Evolutionary conservation across 2,113 vertebrate species (phyloP).

Genomic region (Sula dactylatra): DNA sequence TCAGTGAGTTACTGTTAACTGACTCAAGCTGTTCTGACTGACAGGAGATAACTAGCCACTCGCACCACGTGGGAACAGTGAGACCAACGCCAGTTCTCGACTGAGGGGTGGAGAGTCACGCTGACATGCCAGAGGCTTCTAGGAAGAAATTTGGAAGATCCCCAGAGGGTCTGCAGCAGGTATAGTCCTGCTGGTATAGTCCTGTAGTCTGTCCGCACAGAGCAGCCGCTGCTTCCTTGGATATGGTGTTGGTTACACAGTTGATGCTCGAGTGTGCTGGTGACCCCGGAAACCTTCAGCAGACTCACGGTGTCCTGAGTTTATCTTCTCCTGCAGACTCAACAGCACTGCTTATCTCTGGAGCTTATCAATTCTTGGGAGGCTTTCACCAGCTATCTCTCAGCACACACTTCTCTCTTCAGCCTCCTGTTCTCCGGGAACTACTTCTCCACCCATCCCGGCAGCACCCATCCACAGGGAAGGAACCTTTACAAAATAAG

Average conservation of each 20-base stretch:
- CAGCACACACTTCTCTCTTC: neutral
- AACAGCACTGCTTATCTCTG: neutral
- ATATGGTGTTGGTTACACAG: rapidly evolving
- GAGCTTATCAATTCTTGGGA: neutral
- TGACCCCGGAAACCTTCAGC: neutral
- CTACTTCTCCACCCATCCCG: neutral
- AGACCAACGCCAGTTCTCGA: rapidly evolving
- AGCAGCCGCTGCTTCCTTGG: neutral
- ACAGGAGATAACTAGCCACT: neutral
- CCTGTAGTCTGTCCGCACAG: neutral
- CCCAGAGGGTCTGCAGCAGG: neutral
- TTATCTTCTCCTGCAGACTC: neutral
- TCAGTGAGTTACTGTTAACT: rapidly evolving
- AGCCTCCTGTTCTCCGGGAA: neutral
- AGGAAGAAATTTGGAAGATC: neutral
- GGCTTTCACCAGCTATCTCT: neutral
- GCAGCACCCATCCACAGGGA: rapidly evolving
- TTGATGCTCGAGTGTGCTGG: rapidly evolving
- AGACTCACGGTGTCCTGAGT: rapidly evolving
- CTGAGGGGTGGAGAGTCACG: rapidly evolving
- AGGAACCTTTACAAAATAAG: neutral
- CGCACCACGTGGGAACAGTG: neutral
- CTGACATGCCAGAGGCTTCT: neutral
- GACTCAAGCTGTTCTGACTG: neutral
- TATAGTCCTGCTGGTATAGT: neutral